Conservation (phyloP, 1,140 invertebrate species). For the Doryteuthis pealeii region DNA sequence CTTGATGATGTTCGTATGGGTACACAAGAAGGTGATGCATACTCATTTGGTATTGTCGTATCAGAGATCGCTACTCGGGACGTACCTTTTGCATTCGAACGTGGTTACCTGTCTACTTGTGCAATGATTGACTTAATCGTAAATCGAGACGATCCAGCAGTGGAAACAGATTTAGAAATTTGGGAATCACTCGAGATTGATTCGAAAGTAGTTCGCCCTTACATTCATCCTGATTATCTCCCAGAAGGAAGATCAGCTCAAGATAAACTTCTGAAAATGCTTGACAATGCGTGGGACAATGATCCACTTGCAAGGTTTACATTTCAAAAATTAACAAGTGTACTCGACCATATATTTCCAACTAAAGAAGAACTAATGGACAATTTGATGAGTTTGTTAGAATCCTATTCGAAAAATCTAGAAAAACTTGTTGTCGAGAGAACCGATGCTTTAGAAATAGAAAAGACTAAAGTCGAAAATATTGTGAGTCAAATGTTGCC, state of each 20-base stretch:
- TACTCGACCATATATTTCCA: constrained; percentile 31
- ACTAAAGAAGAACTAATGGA: constrained; percentile 38
- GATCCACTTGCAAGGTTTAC: constrained; percentile 23
- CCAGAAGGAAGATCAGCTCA: constrained; percentile 24
- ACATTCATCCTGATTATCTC: neutral
- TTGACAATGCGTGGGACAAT: constrained; percentile 19
- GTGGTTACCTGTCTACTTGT: constrained; percentile 16
- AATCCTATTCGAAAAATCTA: constrained; percentile 90
- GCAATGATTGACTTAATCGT: constrained; percentile 26
- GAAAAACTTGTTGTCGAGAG: constrained; percentile 84
- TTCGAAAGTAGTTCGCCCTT: neutral
- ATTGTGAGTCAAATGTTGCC: constrained; percentile 85
- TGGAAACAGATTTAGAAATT: neutral
- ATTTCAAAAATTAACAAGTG: constrained; percentile 23
- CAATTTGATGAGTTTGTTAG: constrained; percentile 64
- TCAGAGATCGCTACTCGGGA: constrained; percentile 30
- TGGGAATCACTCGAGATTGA: neutral
- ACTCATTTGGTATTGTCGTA: constrained; percentile 65
- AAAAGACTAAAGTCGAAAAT: constrained; percentile 88
- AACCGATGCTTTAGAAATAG: constrained; percentile 84
- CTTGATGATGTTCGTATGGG: constrained; percentile 61
- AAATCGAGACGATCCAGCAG: constrained; percentile 23
- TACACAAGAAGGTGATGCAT: constrained; percentile 87
- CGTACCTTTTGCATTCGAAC: constrained; percentile 28
- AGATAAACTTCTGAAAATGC: constrained; percentile 25